Conservation (phyloP, 2,888 invertebrate species). For the Strigamia transsilvanica region DNA sequence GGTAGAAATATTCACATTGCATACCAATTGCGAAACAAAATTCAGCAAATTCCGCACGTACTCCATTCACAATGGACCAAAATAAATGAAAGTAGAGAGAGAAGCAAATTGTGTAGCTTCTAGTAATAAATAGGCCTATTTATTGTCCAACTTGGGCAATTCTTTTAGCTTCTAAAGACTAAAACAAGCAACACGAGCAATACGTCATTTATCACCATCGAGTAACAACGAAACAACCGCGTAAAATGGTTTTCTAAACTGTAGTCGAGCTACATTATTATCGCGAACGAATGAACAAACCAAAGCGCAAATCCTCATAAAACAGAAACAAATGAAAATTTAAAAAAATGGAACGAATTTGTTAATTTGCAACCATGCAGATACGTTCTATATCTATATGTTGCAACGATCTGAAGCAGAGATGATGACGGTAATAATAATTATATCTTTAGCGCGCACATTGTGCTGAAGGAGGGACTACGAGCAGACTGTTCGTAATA, state of each 20-base stretch:
- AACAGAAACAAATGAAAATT: neutral
- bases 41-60: slow-evolving; percentile 44
- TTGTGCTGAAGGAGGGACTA: slow-evolving; percentile 38
- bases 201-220: slow-evolving; percentile 35
- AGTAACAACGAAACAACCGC: neutral
- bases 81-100: slow-evolving; percentile 29
- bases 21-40: slow-evolving; percentile 45
- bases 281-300: neutral
- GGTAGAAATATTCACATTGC: slow-evolving; percentile 43
- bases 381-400: neutral
- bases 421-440: slow-evolving; percentile 16
- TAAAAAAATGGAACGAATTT: neutral
- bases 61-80: slow-evolving; percentile 46
- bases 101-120: slow-evolving; percentile 45
- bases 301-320: neutral
- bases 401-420: neutral
- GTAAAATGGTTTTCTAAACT: neutral
- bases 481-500: slow-evolving; percentile 19
- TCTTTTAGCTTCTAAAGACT: neutral
- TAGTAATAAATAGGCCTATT: slow-evolving; percentile 41
- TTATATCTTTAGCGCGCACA: slow-evolving; percentile 36
- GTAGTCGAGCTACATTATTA: neutral
- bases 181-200: slow-evolving; percentile 25
- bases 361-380: neutral
- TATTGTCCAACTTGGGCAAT: slow-evolving; percentile 17